Evolutionary conservation across 2,797 vertebrate species (phyloP).

Genomic region (Sebastes steindachneri): DNA sequence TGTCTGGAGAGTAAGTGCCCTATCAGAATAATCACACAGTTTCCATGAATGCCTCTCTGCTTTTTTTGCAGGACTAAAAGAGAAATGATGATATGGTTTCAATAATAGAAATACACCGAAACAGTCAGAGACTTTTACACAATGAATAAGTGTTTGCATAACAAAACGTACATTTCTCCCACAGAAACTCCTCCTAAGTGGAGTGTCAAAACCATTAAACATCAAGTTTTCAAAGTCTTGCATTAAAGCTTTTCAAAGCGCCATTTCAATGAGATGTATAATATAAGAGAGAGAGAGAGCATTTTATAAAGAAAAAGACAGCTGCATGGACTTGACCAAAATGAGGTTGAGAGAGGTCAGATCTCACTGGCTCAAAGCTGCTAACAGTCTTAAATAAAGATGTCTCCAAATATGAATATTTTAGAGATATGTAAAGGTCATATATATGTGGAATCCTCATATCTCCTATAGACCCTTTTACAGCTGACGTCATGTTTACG

Average conservation of each 20-base stretch:
- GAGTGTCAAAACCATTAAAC: neutral
- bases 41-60: neutral
- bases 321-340: neutral
- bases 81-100: neutral
- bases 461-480: neutral
- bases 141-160: neutral
- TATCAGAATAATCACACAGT: neutral
- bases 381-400: neutral
- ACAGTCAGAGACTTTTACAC: neutral
- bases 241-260: constrained; percentile 6
- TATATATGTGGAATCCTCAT: neutral
- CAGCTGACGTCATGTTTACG: neutral
- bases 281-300: neutral
- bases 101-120: neutral
- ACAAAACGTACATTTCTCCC: neutral
- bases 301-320: neutral
- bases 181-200: neutral
- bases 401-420: neutral
- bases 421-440: neutral
- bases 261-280: neutral
- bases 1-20: constrained; percentile 10
- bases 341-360: neutral
- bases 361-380: neutral
- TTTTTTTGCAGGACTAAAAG: neutral
- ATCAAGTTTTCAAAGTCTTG: neutral